Conservation (phyloP, 2,888 invertebrate species). For the Latheticus oryzae region DNA sequence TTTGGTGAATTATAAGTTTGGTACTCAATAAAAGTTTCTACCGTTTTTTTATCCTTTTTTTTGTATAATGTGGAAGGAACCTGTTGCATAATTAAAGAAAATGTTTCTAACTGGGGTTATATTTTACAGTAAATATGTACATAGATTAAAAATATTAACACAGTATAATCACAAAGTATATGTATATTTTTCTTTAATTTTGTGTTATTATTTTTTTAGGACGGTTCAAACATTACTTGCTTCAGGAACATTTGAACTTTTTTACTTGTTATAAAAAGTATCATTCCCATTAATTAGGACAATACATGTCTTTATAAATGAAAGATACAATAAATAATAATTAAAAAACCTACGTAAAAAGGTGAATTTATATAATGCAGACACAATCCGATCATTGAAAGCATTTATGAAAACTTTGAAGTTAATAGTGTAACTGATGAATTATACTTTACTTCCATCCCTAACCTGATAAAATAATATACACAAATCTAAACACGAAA, state of each 20-base stretch:
- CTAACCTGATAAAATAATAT: constrained; percentile 24
- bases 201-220: constrained; percentile 27
- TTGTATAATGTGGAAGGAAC: too few relatives aligned
- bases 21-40: too few relatives aligned
- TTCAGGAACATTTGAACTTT: constrained; percentile 40
- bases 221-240: constrained; percentile 33
- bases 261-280: constrained; percentile 15
- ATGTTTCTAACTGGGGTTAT: too few relatives aligned
- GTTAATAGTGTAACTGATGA: constrained; percentile 20
- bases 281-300: constrained; percentile 25
- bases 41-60: too few relatives aligned
- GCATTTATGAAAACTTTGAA: constrained; percentile 9
- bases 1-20: too few relatives aligned
- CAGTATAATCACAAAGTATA: constrained; percentile 42
- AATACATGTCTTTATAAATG: too few relatives aligned
- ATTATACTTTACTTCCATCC: constrained; percentile 19
- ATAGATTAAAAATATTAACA: constrained; percentile 41
- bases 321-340: constrained; percentile 19
- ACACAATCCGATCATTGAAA: constrained; percentile 23
- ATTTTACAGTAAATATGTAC: constrained; percentile 38
- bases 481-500: constrained; percentile 26
- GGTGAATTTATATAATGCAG: constrained; percentile 24
- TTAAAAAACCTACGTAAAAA: too few relatives aligned
- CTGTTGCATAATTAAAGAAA: too few relatives aligned
- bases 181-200: constrained; percentile 28